Evolutionary conservation across 2,797 vertebrate genomes (phyloP).

Genomic region (Austrolebias charrua): DNA sequence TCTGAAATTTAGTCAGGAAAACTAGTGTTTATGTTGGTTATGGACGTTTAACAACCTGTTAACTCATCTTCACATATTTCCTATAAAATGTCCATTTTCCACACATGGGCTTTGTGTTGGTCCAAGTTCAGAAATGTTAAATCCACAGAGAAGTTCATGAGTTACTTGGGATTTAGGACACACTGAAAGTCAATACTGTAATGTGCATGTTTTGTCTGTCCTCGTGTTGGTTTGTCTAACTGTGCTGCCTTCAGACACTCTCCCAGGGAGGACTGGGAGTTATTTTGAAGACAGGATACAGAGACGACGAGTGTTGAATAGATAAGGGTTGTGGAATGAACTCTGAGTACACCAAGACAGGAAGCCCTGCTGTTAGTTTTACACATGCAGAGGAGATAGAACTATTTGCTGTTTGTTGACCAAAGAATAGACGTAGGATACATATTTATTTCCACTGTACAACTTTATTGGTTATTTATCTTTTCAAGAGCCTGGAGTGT

Average conservation of each 20-base stretch:
- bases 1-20: too few relatives aligned
- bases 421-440: slow-evolving; percentile 3
- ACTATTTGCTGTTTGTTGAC: slow-evolving; percentile 13
- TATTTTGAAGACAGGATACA: slow-evolving; percentile 72
- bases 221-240: slow-evolving; percentile 19
- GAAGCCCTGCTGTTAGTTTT: slow-evolving; percentile 54
- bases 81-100: too few relatives aligned
- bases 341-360: slow-evolving; percentile 46
- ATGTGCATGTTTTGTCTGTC: slow-evolving; percentile 42
- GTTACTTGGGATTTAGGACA: background rate
- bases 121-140: too few relatives aligned
- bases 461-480: background rate
- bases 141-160: background rate
- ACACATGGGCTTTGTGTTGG: too few relatives aligned
- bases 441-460: background rate
- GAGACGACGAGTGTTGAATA: slow-evolving; percentile 44
- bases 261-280: slow-evolving; percentile 30
- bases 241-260: slow-evolving; percentile 35
- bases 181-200: background rate
- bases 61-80: too few relatives aligned
- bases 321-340: slow-evolving; percentile 56
- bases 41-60: too few relatives aligned
- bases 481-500: background rate
- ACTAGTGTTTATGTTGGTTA: too few relatives aligned
- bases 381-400: slow-evolving; percentile 25